Evolutionary conservation across 2,888 invertebrate species (phyloP).

Genomic region (Lomographa bimaculata): DNA sequence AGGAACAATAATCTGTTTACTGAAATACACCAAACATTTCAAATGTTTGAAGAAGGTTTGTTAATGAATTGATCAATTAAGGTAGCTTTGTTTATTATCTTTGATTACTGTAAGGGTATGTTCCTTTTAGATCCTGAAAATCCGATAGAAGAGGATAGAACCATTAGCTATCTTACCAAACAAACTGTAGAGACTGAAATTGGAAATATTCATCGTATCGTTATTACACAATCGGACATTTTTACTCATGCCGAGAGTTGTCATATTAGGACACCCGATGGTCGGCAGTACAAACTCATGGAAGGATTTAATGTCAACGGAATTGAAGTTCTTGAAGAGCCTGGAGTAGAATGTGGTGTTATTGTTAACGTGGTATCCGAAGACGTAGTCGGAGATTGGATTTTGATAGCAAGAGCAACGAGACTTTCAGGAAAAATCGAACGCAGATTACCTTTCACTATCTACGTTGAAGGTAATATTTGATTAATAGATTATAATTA

Average conservation of each 20-base stretch:
- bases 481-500: slow-evolving; percentile 38
- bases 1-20: slow-evolving; percentile 36
- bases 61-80: slow-evolving; percentile 2
- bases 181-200: slow-evolving; percentile 31
- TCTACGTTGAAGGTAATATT: slow-evolving; percentile 62
- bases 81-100: too few relatives aligned
- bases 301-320: slow-evolving; percentile 44
- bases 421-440: slow-evolving; percentile 42
- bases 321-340: slow-evolving; percentile 41
- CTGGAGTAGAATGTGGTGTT: slow-evolving; percentile 50
- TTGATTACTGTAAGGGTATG: slow-evolving; percentile 1
- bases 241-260: slow-evolving; percentile 48
- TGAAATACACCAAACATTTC: slow-evolving; percentile 38
- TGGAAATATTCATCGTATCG: slow-evolving; percentile 37
- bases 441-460: slow-evolving; percentile 54
- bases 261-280: slow-evolving; percentile 50
- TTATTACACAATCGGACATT: slow-evolving; percentile 29
- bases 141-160: slow-evolving; percentile 41
- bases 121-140: slow-evolving; percentile 46
- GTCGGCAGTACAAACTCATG: slow-evolving; percentile 44
- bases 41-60: slow-evolving; percentile 47
- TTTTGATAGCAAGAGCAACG: slow-evolving; percentile 51
- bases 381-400: slow-evolving; percentile 57
- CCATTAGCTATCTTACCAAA: slow-evolving; percentile 23
- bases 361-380: slow-evolving; percentile 42